Evolutionary conservation across 2,888 invertebrate species (phyloP).

Genomic region (Apocheima hispidaria): DNA sequence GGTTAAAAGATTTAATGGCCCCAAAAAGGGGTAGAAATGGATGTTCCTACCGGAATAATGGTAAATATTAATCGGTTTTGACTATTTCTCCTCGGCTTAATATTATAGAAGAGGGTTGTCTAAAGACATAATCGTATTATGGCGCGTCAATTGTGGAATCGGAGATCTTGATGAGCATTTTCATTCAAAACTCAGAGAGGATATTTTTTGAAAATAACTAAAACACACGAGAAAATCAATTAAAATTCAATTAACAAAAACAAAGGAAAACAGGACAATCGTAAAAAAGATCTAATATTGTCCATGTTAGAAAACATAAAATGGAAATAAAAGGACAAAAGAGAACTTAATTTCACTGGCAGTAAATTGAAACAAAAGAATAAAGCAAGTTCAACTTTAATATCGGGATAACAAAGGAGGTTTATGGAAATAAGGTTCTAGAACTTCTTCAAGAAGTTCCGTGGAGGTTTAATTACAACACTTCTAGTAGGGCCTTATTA

Average conservation of each 20-base stretch:
- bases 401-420: conserved; percentile 39
- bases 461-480: conserved; percentile 73
- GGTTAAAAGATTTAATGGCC: conserved; percentile 67
- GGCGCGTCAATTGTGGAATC: conserved; percentile 34
- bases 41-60: conserved; percentile 67
- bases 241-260: conserved; percentile 15
- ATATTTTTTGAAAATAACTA: background rate
- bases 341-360: conserved; percentile 28
- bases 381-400: conserved; percentile 29
- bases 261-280: conserved; percentile 5
- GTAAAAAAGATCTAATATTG: conserved; percentile 15
- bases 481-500: conserved; percentile 64
- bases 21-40: conserved; percentile 63
- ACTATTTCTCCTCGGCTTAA: conserved; percentile 50
- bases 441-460: conserved; percentile 34
- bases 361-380: conserved; percentile 42
- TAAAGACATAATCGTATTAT: conserved; percentile 29
- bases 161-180: conserved; percentile 20
- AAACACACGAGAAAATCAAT: conserved; percentile 4
- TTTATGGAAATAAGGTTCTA: conserved; percentile 44
- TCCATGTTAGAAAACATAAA: conserved; percentile 21
- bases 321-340: conserved; percentile 30
- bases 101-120: conserved; percentile 35
- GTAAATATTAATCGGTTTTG: conserved; percentile 75
- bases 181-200: conserved; percentile 13